Percentiles rank a stretch among this genome's conserved stretches.
phyloP scores from a whole-genome alignment of 2,797 vertebrate genomes.

The Sternotherus odoratus region DNA sequence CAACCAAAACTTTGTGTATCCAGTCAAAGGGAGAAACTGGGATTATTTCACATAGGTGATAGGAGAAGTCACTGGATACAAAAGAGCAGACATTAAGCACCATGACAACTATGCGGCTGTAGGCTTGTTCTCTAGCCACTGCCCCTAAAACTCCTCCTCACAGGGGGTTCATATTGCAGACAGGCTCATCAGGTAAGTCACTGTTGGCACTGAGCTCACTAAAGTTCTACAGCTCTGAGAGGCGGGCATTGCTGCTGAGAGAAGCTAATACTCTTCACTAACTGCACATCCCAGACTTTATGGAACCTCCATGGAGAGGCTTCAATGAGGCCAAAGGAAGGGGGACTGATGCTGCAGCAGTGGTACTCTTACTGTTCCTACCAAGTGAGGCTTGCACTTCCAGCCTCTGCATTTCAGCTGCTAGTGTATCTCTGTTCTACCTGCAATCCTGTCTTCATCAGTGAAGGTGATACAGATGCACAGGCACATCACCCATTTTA shows the following conservation, averaged over 20 bases:
- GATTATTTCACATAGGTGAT: not conserved
- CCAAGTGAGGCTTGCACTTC: not conserved
- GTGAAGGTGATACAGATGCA: not conserved
- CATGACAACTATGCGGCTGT: accelerated
- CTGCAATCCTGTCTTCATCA: not conserved
- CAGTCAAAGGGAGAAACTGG: not conserved
- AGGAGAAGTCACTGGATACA: not conserved
- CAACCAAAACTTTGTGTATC: not conserved
- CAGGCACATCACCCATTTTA: not conserved
- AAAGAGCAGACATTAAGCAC: not conserved
- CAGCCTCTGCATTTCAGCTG: not conserved
- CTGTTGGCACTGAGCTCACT: not conserved
- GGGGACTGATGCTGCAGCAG: not conserved
- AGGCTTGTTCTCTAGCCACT: not conserved
- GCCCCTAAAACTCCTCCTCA: not conserved
- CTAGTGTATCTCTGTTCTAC: not conserved
- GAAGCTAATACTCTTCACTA: not conserved
- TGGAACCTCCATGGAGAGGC: not conserved
- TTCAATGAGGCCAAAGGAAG: not conserved
- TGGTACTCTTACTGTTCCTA: not conserved
- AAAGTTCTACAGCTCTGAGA: not conserved
- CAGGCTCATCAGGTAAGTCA: not conserved
- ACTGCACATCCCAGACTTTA: not conserved
- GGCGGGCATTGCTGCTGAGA: not conserved
- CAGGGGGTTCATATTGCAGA: not conserved